Conservation (phyloP, 2,797 vertebrate genomes). For the Cuculus canorus region DNA sequence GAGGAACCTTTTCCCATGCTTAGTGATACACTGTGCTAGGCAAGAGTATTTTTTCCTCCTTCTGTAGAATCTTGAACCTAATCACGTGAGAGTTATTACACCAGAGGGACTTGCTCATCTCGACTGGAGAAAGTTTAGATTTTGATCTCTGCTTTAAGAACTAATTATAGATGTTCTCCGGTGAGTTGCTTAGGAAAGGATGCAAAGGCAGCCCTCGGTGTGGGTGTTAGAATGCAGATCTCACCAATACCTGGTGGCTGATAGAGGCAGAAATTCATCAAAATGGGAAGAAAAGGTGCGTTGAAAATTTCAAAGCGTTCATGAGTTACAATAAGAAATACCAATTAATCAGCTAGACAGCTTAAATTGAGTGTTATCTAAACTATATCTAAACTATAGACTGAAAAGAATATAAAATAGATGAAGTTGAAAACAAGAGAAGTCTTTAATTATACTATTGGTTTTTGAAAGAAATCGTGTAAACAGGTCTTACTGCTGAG, state of each 20-base stretch:
- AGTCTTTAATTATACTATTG: neutral
- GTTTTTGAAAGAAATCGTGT: neutral
- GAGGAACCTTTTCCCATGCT: accelerated
- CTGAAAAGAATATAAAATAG: neutral
- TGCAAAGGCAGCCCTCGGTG: neutral
- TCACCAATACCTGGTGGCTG: neutral
- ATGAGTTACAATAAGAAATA: neutral
- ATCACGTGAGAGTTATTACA: neutral
- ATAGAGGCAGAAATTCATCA: neutral
- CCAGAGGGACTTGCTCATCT: neutral
- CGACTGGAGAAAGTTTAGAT: neutral
- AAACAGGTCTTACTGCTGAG: neutral
- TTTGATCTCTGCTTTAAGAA: neutral
- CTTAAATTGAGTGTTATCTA: neutral
- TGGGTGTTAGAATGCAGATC: neutral
- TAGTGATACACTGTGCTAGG: accelerated
- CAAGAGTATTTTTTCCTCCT: neutral
- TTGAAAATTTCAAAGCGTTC: neutral
- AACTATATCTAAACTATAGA: neutral
- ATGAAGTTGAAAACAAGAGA: neutral
- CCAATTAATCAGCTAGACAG: neutral
- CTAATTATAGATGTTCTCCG: neutral
- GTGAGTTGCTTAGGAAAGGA: neutral
- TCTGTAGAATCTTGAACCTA: neutral
- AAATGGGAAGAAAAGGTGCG: neutral